Conservation (phyloP, 2,113 vertebrate genomes). For the Thermophis baileyi region DNA sequence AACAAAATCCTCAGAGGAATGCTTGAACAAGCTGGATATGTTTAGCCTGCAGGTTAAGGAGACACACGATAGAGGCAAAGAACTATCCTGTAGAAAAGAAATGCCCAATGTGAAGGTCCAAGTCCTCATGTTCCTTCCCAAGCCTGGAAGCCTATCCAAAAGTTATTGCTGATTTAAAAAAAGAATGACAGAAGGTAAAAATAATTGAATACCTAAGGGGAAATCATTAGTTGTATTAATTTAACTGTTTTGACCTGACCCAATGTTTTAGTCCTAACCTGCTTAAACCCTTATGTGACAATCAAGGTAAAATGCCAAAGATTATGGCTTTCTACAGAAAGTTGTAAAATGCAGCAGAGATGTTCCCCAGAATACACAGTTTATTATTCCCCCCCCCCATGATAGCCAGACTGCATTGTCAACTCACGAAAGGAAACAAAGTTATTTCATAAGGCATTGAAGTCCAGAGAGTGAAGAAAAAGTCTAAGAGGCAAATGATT, state of each 20-base stretch:
- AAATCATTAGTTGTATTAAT: not conserved
- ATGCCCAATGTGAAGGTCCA: not conserved
- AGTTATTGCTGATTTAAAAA: not conserved
- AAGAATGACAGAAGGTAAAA: not conserved
- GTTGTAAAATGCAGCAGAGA: not conserved
- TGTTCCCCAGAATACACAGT: not conserved
- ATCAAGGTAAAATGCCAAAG: not conserved
- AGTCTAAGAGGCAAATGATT: not conserved
- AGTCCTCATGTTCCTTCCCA: not conserved
- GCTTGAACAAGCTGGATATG: not conserved
- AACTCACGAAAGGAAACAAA: not conserved
- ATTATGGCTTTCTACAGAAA: not conserved
- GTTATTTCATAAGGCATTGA: not conserved
- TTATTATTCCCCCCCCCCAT: not conserved
- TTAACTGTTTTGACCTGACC: not conserved
- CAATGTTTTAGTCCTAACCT: not conserved
- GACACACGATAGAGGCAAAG: not conserved
- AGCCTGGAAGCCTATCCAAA: not conserved
- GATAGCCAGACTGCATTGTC: not conserved
- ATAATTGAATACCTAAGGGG: not conserved
- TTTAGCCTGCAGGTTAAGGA: not conserved
- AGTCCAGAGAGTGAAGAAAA: not conserved
- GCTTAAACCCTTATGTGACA: not conserved
- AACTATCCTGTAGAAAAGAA: not conserved
- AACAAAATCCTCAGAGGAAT: not conserved